These are phyloP conservation scores for Drosophila murphyi DNA, from an alignment of 1,140 invertebrate genomes.

Conservation along the genomic window DNA sequence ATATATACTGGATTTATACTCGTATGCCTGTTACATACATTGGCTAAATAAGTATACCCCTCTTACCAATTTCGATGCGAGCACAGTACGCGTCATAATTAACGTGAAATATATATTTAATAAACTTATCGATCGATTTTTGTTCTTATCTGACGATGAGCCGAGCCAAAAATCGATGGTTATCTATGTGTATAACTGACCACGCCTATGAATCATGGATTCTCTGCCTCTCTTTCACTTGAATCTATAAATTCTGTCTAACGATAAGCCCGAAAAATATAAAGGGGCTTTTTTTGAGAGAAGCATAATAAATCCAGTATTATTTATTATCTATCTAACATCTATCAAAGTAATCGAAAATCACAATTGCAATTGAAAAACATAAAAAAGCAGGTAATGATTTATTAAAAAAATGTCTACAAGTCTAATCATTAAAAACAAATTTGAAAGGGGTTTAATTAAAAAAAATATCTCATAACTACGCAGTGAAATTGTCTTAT, in stretches of 20 bases:
- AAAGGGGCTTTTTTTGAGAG: too few relatives aligned
- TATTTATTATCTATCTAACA: too few relatives aligned
- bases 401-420: constrained; percentile 22
- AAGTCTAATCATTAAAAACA: constrained; percentile 5
- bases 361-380: too few relatives aligned
- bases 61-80: constrained; percentile 6
- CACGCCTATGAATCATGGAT: constrained; percentile 58
- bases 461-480: constrained; percentile 31
- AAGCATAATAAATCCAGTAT: too few relatives aligned
- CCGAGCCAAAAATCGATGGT: constrained; percentile 4
- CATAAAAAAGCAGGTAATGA: neutral
- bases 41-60: neutral
- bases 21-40: too few relatives aligned
- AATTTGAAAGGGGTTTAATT: constrained; percentile 16
- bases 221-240: constrained; percentile 27
- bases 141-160: constrained; percentile 47
- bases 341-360: too few relatives aligned
- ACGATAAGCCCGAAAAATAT: constrained; percentile 3
- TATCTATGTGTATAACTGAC: constrained; percentile 52
- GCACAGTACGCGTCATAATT: constrained; percentile 45
- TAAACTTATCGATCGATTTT: constrained; percentile 13
- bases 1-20: too few relatives aligned
- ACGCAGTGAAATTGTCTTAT: constrained; percentile 39
- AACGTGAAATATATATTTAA: constrained; percentile 9
- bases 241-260: constrained; percentile 16